phyloP scores from a whole-genome alignment of 2,888 invertebrate genomes.

The Epistrophe grossulariae region DNA sequence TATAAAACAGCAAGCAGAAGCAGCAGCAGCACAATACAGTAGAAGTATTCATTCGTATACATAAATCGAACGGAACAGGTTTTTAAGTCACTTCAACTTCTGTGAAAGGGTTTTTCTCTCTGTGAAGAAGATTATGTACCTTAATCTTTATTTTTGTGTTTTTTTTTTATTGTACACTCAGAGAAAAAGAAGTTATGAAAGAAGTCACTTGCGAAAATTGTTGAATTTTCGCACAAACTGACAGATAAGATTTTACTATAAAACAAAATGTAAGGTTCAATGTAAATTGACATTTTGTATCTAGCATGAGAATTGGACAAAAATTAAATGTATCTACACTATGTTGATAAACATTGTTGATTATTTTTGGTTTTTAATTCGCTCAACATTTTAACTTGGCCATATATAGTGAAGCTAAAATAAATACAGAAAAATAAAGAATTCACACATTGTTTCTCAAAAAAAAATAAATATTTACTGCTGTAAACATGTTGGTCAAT shows the following conservation, averaged over 20 bases:
- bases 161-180: not conserved
- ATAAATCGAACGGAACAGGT: slow-evolving; percentile 61
- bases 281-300: no score
- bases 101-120: slow-evolving; percentile 32
- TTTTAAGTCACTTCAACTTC: slow-evolving; percentile 52
- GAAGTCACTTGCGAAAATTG: not conserved
- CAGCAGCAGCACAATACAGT: not conserved
- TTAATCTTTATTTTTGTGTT: not conserved
- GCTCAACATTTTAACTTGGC: no score
- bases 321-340: no score
- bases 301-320: no score
- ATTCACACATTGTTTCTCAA: no score
- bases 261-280: no score
- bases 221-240: not conserved
- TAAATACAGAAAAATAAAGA: no score
- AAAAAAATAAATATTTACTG: no score
- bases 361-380: no score
- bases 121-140: slow-evolving; percentile 2
- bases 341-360: no score
- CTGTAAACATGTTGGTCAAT: no score
- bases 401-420: no score
- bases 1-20: not conserved
- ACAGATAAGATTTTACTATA: not conserved
- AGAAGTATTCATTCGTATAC: slow-evolving; percentile 11
- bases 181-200: not conserved